Percentiles rank a stretch among this genome's conserved stretches.
phyloP scores from a whole-genome alignment of 2,888 invertebrate genomes.

The Caenorhabditis sp. region DNA sequence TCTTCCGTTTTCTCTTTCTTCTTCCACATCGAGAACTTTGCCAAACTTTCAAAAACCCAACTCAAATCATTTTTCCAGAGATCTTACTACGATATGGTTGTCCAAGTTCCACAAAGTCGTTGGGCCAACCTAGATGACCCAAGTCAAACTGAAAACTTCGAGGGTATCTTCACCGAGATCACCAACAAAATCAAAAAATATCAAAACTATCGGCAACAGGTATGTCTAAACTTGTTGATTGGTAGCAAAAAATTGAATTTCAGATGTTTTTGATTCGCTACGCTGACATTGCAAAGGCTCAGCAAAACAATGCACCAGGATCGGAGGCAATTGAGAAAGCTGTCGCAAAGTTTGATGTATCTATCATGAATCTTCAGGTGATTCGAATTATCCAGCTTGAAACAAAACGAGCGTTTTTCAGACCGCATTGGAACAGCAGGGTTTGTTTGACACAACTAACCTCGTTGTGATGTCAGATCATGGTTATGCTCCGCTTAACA shows the following conservation, averaged over 20 bases:
- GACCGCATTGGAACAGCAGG: conserved; percentile 59
- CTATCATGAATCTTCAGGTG: conserved; percentile 67
- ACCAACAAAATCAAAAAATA: conserved; percentile 65
- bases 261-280: conserved; percentile 57
- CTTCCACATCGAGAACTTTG: too few species aligned
- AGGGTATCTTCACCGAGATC: conserved; percentile 60
- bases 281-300: conserved; percentile 62
- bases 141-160: conserved; percentile 59
- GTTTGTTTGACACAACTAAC: conserved; percentile 63
- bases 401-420: conserved; percentile 52
- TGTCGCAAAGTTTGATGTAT: conserved; percentile 58
- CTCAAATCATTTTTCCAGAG: conserved; percentile 42
- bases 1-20: too few species aligned
- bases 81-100: conserved; percentile 65
- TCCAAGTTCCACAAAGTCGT: conserved; percentile 62
- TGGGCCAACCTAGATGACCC: conserved; percentile 58
- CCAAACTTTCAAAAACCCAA: too few species aligned
- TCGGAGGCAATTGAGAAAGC: conserved; percentile 62
- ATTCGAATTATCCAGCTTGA: not conserved
- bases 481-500: conserved; percentile 60
- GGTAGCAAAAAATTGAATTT: too few species aligned
- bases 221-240: too few species aligned
- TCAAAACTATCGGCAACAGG: conserved; percentile 66
- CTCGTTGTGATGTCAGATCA: conserved; percentile 67
- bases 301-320: conserved; percentile 59